These are phyloP conservation scores for Trinorchestia longiramus DNA, from an alignment of 1,140 invertebrate species.

Conservation along the genomic window DNA sequence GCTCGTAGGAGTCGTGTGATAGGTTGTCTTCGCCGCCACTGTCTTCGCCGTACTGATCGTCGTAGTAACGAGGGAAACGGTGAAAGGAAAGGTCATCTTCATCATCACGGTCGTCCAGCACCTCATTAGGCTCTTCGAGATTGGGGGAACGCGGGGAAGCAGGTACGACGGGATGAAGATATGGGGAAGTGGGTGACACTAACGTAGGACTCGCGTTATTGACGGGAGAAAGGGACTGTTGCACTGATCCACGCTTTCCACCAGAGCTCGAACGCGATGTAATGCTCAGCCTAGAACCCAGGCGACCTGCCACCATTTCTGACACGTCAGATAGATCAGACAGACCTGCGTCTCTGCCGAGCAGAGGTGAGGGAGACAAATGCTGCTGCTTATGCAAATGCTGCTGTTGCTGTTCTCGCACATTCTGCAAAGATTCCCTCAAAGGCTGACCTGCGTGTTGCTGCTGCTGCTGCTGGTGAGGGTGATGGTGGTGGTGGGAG, in stretches of 20 bases:
- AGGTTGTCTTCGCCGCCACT: slow-evolving; percentile 79
- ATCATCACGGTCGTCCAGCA: slow-evolving; percentile 13
- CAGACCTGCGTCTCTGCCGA: slow-evolving; percentile 21
- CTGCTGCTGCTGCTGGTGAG: slow-evolving; percentile 61
- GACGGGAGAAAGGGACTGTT: slow-evolving; percentile 52
- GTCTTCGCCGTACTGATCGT: slow-evolving; percentile 65
- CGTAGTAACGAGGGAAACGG: slow-evolving; percentile 54
- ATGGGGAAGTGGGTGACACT: slow-evolving; percentile 62
- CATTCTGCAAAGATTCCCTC: slow-evolving; percentile 13
- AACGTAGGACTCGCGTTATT: slow-evolving; percentile 61
- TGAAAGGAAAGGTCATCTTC: slow-evolving; percentile 41
- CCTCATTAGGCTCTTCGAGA: neutral
- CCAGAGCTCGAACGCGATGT: slow-evolving; percentile 44
- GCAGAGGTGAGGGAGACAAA: slow-evolving; percentile 33
- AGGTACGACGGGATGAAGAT: slow-evolving; percentile 55
- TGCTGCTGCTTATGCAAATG: slow-evolving; percentile 45
- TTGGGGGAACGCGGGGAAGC: slow-evolving; percentile 57
- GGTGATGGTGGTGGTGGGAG: slow-evolving; percentile 61
- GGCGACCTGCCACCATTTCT: slow-evolving; percentile 58
- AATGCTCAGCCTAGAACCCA: slow-evolving; percentile 60
- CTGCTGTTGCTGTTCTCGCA: slow-evolving; percentile 22
- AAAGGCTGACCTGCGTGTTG: slow-evolving; percentile 58
- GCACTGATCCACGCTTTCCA: neutral
- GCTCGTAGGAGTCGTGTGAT: slow-evolving; percentile 88
- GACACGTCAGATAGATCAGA: slow-evolving; percentile 44